Evolutionary conservation across 2,888 invertebrate genomes (phyloP).

Genomic region (Iselma pallidipennis): DNA sequence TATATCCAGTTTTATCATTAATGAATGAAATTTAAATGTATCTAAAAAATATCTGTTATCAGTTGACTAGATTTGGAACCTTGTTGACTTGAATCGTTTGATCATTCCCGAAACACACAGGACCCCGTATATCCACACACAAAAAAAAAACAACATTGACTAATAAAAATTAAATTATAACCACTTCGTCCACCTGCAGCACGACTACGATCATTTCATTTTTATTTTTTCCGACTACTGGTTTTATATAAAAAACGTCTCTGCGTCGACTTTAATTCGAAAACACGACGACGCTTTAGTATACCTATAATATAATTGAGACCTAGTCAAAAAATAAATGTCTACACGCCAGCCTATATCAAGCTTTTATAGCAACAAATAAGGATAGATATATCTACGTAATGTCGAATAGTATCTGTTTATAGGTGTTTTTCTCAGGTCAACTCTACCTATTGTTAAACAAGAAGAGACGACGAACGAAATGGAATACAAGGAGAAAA

Average conservation of each 20-base stretch:
- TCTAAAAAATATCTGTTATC: neutral
- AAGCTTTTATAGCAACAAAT: no score
- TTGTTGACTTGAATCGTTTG: conserved; percentile 38
- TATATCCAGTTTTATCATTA: conserved; percentile 7
- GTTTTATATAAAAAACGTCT: conserved; percentile 55
- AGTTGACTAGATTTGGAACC: neutral
- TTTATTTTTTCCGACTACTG: conserved; percentile 54
- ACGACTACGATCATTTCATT: conserved; percentile 31
- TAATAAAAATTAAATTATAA: conserved; percentile 44
- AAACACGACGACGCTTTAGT: conserved; percentile 49
- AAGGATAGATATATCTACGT: no score
- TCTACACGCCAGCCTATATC: neutral
- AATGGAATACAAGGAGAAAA: conserved; percentile 16
- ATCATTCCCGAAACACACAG: conserved; percentile 38
- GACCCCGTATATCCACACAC: conserved; percentile 32
- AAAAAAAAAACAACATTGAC: conserved; percentile 39
- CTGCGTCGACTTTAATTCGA: conserved; percentile 55
- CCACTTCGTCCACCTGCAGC: conserved; percentile 40
- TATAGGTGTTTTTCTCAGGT: conserved; percentile 12
- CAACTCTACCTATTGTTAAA: conserved; percentile 16
- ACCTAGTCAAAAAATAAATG: neutral
- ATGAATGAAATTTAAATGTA: conserved; percentile 19
- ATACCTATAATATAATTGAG: conserved; percentile 28
- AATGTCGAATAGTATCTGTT: no score
- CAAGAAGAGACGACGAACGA: neutral